Evolutionary conservation across 2,113 vertebrate species (phyloP).

Genomic region (Pseudopodoces humilis): DNA sequence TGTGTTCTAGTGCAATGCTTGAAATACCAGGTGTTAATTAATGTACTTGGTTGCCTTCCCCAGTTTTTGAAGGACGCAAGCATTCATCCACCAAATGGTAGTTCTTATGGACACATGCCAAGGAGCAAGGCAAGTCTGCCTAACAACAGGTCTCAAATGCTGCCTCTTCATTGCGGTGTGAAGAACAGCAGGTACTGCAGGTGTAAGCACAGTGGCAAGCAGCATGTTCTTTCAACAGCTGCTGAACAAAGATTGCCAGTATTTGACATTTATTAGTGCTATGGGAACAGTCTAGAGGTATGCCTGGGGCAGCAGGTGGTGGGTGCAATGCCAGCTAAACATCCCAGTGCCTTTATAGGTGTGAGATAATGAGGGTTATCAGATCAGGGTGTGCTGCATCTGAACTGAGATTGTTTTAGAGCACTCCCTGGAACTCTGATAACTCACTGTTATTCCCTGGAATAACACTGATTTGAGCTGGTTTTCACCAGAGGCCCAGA

Average conservation of each 20-base stretch:
- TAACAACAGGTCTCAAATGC: background rate
- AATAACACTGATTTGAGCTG: background rate
- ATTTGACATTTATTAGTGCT: background rate
- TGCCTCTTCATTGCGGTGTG: background rate
- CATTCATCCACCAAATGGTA: background rate
- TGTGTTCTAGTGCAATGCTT: background rate
- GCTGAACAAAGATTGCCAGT: background rate
- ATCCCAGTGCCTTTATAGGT: background rate
- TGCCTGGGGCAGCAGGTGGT: background rate
- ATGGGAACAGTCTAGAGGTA: background rate
- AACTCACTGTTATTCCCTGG: background rate
- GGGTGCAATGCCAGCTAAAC: background rate
- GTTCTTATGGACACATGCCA: background rate
- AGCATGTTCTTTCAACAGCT: background rate
- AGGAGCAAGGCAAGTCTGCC: background rate
- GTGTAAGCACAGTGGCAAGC: background rate
- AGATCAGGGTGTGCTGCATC: background rate
- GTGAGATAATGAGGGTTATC: background rate
- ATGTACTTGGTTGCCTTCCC: background rate
- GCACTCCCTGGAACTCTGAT: background rate
- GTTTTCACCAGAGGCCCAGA: background rate
- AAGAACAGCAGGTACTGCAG: background rate
- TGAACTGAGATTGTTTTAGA: background rate
- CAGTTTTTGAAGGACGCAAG: background rate
- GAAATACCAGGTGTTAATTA: background rate